These are phyloP conservation scores for Gorsachius goisagi DNA, from an alignment of 2,113 vertebrate species.

Conservation along the genomic window DNA sequence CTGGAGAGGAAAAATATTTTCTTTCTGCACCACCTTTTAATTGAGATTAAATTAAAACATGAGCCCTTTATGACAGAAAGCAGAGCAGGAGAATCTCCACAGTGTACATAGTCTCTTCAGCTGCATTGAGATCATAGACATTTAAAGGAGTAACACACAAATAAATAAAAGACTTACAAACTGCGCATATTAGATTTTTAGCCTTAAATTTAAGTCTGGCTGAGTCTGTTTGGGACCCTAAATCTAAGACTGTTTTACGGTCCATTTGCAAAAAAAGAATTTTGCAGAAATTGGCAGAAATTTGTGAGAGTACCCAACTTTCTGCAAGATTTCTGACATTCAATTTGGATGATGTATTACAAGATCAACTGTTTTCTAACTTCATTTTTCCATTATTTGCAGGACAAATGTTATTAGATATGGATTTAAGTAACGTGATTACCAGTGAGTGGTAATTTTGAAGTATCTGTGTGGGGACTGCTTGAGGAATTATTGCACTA, in stretches of 20 bases:
- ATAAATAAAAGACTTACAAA: not conserved
- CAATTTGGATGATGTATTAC: constrained; percentile 8
- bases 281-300: not conserved
- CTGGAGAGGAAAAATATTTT: not conserved
- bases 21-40: not conserved
- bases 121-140: not conserved
- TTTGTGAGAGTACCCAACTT: not conserved
- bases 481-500: not conserved
- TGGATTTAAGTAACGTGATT: constrained; percentile 28
- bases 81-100: not conserved
- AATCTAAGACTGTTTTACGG: not conserved
- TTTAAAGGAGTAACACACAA: not conserved
- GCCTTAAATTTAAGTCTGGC: not conserved
- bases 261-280: not conserved
- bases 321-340: not conserved
- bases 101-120: not conserved
- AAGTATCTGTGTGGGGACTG: constrained; percentile 2
- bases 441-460: constrained; percentile 7
- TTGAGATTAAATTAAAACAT: not conserved
- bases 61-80: not conserved
- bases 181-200: not conserved
- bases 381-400: constrained; percentile 18
- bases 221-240: not conserved
- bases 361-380: constrained; percentile 12
- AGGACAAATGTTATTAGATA: constrained; percentile 11